These are phyloP conservation scores for Megathymus violae DNA, from an alignment of 1,140 invertebrate species.

Conservation along the genomic window DNA sequence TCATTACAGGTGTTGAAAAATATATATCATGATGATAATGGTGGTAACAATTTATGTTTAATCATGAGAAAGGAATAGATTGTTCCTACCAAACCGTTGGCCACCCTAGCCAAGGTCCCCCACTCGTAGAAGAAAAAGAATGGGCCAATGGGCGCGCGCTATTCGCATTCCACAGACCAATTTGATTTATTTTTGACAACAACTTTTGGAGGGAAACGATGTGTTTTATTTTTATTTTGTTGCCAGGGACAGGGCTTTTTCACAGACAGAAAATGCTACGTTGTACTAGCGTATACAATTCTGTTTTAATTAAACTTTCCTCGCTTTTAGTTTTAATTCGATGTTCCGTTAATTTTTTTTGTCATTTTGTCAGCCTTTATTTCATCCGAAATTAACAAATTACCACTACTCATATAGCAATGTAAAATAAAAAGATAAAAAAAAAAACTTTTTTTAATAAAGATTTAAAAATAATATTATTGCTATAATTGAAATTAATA, in stretches of 20 bases:
- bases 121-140: conserved; percentile 32
- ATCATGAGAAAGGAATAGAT: not conserved
- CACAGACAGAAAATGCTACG: conserved; percentile 6
- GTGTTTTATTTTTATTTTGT: conserved; percentile 33
- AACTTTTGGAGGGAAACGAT: conserved; percentile 43
- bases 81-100: not conserved
- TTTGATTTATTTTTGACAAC: conserved; percentile 52
- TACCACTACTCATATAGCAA: no score
- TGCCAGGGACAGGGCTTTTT: conserved; percentile 31
- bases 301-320: conserved; percentile 17
- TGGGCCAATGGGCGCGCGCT: conserved; percentile 31
- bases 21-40: no score
- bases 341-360: not conserved
- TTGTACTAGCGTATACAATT: conserved; percentile 1
- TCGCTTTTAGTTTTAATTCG: conserved; percentile 6
- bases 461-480: no score
- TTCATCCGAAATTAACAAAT: no score
- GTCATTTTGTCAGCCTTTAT: no score
- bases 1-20: no score
- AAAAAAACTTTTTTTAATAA: no score
- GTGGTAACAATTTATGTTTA: no score
- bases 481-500: no score
- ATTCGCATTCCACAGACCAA: conserved; percentile 17
- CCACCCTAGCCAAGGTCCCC: conserved; percentile 24
- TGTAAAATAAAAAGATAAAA: no score